A percentile compares a stretch with the other conserved stretches of the same genome.
Evolutionary conservation across 2,797 vertebrate species (phyloP).

Genomic region (Hirundo rustica): DNA sequence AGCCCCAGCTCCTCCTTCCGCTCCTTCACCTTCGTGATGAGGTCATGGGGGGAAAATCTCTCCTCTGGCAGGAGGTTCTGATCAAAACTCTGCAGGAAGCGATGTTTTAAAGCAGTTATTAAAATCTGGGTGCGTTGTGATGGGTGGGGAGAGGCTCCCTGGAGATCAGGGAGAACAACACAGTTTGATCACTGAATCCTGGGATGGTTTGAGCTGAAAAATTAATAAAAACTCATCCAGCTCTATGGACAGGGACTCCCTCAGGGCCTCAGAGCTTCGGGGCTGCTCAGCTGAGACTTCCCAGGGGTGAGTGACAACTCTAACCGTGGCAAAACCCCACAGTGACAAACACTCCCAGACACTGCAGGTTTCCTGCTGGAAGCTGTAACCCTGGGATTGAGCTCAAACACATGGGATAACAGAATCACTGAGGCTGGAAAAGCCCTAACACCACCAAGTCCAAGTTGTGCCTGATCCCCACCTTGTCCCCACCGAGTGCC

Average conservation of each 20-base stretch:
- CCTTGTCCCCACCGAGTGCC: not conserved
- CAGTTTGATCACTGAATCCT: rapidly evolving
- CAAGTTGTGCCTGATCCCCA: rapidly evolving
- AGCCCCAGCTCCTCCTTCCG: slow-evolving; percentile 86
- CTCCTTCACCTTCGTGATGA: slow-evolving; percentile 75
- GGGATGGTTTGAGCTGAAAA: too few species aligned
- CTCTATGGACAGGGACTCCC: rapidly evolving
- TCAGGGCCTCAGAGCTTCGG: not conserved
- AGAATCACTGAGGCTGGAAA: not conserved
- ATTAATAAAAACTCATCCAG: not conserved
- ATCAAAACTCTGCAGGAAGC: slow-evolving; percentile 72
- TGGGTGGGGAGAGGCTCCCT: not conserved
- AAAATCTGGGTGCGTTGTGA: rapidly evolving
- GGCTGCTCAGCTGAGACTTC: not conserved
- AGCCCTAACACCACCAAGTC: rapidly evolving
- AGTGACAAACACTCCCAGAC: rapidly evolving
- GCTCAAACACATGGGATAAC: rapidly evolving
- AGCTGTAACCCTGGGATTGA: not conserved
- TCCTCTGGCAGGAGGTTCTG: slow-evolving; percentile 64
- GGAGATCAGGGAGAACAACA: not conserved
- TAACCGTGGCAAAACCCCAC: not conserved
- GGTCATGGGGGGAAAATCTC: slow-evolving; percentile 83
- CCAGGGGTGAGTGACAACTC: not conserved
- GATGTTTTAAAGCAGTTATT: not conserved
- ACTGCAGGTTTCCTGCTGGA: rapidly evolving